phyloP scores from a whole-genome alignment of 1,140 invertebrate species.

The Drosophila sturtevanti region DNA sequence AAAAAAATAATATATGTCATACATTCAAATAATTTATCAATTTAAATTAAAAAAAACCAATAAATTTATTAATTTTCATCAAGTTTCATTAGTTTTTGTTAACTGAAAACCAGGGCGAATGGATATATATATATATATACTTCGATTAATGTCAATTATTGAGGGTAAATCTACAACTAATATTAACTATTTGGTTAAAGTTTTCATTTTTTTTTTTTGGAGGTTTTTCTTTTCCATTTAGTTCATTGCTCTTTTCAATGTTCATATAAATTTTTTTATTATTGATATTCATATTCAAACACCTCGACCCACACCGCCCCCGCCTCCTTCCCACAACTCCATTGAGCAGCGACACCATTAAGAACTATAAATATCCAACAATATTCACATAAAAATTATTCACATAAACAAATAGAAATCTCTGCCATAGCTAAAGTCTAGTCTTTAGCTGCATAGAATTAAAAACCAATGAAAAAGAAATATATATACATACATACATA shows the following conservation, averaged over 20 bases:
- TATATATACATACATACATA: not conserved
- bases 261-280: not conserved
- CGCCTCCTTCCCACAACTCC: not conserved
- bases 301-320: not conserved
- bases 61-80: no score
- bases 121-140: no score
- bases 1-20: no score
- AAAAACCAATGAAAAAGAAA: conserved; percentile 42
- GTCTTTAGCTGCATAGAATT: conserved; percentile 45
- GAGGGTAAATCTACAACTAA: no score
- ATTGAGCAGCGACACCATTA: conserved; percentile 27
- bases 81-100: no score
- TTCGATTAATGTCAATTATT: no score
- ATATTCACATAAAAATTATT: conserved; percentile 63
- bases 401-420: conserved; percentile 75
- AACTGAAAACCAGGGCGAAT: no score
- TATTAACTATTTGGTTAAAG: no score
- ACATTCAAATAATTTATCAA: no score
- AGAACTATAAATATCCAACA: conserved; percentile 67
- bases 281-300: not conserved
- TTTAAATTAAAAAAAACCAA: no score
- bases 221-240: not conserved
- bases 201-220: not conserved
- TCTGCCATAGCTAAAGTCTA: conserved; percentile 14
- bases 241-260: not conserved